Conservation (phyloP, 2,113 vertebrate species). For the Dicerorhinus sumatrensis region DNA sequence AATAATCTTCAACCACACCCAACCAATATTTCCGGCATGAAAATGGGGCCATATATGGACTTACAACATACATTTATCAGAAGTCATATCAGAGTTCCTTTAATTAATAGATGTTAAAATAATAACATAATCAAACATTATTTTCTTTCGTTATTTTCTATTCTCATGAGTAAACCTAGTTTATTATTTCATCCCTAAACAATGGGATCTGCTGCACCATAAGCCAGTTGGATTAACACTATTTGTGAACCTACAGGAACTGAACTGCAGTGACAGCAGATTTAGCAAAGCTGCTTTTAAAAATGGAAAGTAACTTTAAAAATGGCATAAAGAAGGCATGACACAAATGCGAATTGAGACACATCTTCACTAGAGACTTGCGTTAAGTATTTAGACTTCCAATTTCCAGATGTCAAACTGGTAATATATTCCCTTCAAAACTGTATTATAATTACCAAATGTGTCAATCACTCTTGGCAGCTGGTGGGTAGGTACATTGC, state of each 20-base stretch:
- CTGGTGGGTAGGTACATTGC: conserved; percentile 59
- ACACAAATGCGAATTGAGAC: conserved; percentile 76
- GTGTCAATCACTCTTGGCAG: conserved; percentile 73
- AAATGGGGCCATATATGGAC: background rate
- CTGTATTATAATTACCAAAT: conserved; percentile 81
- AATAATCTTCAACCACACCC: background rate
- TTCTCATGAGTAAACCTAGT: conserved; percentile 62
- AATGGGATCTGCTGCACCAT: conserved; percentile 35
- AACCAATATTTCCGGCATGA: background rate
- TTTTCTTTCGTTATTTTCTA: conserved; percentile 53
- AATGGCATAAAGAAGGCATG: conserved; percentile 66
- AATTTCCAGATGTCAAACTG: conserved; percentile 82
- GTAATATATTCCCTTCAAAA: conserved; percentile 74
- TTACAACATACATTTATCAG: conserved; percentile 57
- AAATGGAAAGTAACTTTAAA: conserved; percentile 74
- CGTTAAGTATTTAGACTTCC: conserved; percentile 72
- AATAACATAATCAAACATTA: conserved; percentile 77
- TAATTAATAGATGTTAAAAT: conserved; percentile 75
- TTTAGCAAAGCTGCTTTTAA: conserved; percentile 75
- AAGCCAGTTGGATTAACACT: conserved; percentile 64
- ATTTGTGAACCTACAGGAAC: conserved; percentile 67
- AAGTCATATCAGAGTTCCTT: conserved; percentile 69
- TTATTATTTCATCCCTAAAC: conserved; percentile 76
- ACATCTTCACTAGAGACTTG: conserved; percentile 58
- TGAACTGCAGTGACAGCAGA: conserved; percentile 73